Evolutionary conservation across 2,113 vertebrate genomes (phyloP).

Genomic region (Pionites leucogaster): DNA sequence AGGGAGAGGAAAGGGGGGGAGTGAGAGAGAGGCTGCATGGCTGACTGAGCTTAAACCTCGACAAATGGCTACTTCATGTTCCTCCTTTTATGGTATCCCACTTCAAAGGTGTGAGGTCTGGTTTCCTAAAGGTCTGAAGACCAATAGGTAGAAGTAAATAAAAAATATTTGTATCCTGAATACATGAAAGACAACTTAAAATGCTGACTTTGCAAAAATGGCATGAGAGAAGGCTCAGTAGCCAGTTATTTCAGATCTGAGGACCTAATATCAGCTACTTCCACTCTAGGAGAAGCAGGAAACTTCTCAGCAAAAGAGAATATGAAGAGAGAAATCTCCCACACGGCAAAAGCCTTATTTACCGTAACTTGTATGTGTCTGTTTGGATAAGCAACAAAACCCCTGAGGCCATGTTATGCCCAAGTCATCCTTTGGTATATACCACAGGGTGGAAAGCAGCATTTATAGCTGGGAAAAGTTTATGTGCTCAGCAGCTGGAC

Average conservation of each 20-base stretch:
- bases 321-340: not conserved
- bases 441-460: not conserved
- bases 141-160: not conserved
- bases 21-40: too few relatives aligned
- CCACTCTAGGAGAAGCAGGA: not conserved
- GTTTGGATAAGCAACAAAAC: not conserved
- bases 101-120: not conserved
- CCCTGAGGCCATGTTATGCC: not conserved
- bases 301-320: not conserved
- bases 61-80: not conserved
- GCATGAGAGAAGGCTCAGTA: not conserved
- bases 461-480: not conserved
- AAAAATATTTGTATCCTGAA: not conserved
- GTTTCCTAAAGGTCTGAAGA: not conserved
- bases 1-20: too few relatives aligned
- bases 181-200: not conserved
- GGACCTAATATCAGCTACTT: not conserved
- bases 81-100: not conserved
- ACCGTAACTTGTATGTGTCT: not conserved
- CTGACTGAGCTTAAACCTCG: too few relatives aligned
- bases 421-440: not conserved
- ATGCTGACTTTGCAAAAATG: not conserved
- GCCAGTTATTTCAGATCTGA: not conserved
- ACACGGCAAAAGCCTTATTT: not conserved
- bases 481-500: not conserved